A percentile compares a stretch with the other conserved stretches of the same genome.
These are phyloP conservation scores for Schizopygopsis pylzovi DNA, from an alignment of 2,797 vertebrate genomes.

Conservation along the genomic window DNA sequence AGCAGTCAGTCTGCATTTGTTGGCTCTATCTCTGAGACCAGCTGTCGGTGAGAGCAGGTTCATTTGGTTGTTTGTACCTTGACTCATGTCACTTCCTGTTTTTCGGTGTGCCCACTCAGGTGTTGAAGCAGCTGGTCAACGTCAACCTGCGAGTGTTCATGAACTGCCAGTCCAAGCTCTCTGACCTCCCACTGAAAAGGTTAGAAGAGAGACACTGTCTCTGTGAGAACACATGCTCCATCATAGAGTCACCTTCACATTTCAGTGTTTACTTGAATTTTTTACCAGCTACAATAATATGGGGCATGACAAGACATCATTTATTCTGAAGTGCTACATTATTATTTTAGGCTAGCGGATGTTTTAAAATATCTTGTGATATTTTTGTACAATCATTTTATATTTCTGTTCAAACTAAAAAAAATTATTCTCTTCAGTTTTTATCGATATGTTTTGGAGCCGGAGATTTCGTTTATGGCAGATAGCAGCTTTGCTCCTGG, in stretches of 20 bases:
- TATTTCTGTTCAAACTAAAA: background rate
- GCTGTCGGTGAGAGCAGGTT: background rate
- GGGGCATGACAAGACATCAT: background rate
- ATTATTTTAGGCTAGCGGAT: background rate
- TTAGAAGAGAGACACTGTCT: constrained; percentile 69
- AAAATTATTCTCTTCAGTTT: constrained; percentile 77
- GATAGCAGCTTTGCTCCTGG: constrained; percentile 87
- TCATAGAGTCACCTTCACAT: constrained; percentile 17
- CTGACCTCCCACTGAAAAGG: constrained; percentile 98
- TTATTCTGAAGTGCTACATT: background rate
- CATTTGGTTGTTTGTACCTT: constrained; percentile 29
- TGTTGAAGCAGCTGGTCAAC: constrained; percentile 92
- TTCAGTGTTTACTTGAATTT: background rate
- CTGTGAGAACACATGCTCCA: background rate
- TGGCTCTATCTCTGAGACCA: background rate
- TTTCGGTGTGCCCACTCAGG: constrained; percentile 70
- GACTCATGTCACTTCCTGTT: constrained; percentile 18
- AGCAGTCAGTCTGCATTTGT: constrained; percentile 26
- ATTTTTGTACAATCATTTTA: background rate
- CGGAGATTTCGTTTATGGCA: constrained; percentile 87
- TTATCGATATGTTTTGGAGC: constrained; percentile 94
- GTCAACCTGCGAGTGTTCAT: constrained; percentile 95
- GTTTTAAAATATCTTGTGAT: background rate
- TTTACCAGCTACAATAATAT: background rate
- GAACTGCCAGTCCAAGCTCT: constrained; percentile 98